Base-by-base conservation (phyloP, 2,113 vertebrate genomes). In the Laticauda laticaudata region DNA sequence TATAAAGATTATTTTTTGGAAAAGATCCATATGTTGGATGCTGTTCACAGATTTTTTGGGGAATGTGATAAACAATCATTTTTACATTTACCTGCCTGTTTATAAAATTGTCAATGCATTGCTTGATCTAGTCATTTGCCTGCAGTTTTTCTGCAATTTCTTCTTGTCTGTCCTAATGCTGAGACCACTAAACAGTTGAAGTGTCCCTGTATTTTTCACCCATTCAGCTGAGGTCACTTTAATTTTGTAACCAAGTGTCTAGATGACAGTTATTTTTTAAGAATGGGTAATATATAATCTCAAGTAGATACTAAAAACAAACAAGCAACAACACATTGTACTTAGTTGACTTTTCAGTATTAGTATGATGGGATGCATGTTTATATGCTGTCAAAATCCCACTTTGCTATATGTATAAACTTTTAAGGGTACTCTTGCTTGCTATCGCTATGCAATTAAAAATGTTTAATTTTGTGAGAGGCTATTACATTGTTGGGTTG, bases 401-500 rank as follows among this genome's bases (percentile, higher is more conserved):
- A 45, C 54, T 88, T 39, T 92, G 92, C 4, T 53, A 94, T 29
- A n/a, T 61, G 18, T 3, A 24, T 4, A 53, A 69, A 85, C 11
- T 11, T 85, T 20, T 59, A 55, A 53, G 56, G 26, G 2, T 57
- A 87, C 29, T 81, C 57, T 90, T 90, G 29, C 2, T 61, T 90
- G 45, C 34, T 29, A 59, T 18, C 21, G 61, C 54, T 86, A 51
- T 69, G 57, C 29, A 56, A 45, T 89, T 92, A 43, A 51, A 95
- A 93, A 61, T 0, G 87, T 34, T 87, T 90, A 92, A 26, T 59
- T 95, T 93, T 94, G 21, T 61, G 93, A 21, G 11, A 88, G 94
- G 56, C 34, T 86, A 43, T 29, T 56, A 93, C 59, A n/a, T 91
- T 92, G 57, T 87, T 94, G 95, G 59, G 91, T 21, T 75, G 87